Percentiles rank a stretch among this genome's conserved stretches.
These are phyloP conservation scores for Pachymerium ferrugineum DNA, from an alignment of 2,888 invertebrate species.

Conservation along the genomic window DNA sequence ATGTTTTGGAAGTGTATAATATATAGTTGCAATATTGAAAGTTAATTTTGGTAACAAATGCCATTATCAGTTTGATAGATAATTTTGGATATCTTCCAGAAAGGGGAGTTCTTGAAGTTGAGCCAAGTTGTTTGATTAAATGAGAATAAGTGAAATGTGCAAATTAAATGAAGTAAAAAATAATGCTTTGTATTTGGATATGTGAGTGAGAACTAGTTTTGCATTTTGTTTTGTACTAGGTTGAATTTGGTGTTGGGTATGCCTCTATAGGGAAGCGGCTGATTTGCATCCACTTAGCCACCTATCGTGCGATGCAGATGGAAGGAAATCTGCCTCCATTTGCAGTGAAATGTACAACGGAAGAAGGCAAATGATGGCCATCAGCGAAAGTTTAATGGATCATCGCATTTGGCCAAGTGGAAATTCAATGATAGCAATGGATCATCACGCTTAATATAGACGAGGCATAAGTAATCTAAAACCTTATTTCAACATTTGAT, in stretches of 20 bases:
- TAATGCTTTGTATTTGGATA: neutral
- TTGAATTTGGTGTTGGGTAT: neutral
- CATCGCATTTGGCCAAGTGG: neutral
- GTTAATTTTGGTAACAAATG: neutral
- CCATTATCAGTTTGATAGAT: neutral
- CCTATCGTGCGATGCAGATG: neutral
- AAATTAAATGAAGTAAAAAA: neutral
- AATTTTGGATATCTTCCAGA: neutral
- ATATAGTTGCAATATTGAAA: neutral
- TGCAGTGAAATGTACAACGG: neutral
- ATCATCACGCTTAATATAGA: neutral
- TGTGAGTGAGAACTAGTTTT: neutral
- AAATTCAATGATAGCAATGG: neutral
- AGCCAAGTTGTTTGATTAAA: neutral
- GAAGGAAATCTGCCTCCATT: conserved; percentile 2
- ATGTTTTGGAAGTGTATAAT: neutral
- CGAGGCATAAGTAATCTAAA: neutral
- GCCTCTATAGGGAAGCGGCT: neutral
- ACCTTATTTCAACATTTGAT: no score
- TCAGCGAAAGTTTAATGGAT: neutral
- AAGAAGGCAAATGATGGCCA: neutral
- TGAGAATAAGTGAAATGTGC: neutral
- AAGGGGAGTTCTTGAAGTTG: neutral
- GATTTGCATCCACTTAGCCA: conserved; percentile 13
- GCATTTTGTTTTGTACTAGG: neutral